Evolutionary conservation across 1,140 invertebrate genomes (phyloP).

Genomic region (Lysiphlebus fabarum): DNA sequence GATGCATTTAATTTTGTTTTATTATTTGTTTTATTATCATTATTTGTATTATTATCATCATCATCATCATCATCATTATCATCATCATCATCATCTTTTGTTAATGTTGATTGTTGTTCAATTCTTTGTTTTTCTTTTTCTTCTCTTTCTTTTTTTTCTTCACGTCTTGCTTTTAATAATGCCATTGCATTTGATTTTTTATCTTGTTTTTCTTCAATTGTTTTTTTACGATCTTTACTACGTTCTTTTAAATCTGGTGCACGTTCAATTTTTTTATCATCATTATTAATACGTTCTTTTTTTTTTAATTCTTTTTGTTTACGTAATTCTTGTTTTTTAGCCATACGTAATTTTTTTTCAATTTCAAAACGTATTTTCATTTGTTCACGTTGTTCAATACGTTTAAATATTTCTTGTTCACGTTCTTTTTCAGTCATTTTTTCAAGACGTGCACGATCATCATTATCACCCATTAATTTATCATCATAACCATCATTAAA

Average conservation of each 20-base stretch:
- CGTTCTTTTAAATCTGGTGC: conserved; percentile 72
- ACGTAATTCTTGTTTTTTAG: conserved; percentile 76
- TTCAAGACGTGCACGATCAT: conserved; percentile 83
- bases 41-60: conserved; percentile 58
- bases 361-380: conserved; percentile 96
- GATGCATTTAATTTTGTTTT: conserved; percentile 82
- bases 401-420: conserved; percentile 95
- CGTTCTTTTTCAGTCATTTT: conserved; percentile 95
- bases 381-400: conserved; percentile 89
- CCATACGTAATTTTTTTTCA: conserved; percentile 86
- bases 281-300: conserved; percentile 58
- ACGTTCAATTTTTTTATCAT: conserved; percentile 54
- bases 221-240: conserved; percentile 87
- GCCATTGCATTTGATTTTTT: conserved; percentile 91
- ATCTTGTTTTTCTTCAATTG: conserved; percentile 84
- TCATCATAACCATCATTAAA: conserved; percentile 90
- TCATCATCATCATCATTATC: conserved; percentile 56
- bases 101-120: conserved; percentile 56
- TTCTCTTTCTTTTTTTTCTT: conserved; percentile 75
- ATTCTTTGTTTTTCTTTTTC: conserved; percentile 61
- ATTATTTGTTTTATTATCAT: conserved; percentile 55
- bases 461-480: conserved; percentile 95
- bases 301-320: conserved; percentile 62
- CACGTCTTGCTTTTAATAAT: conserved; percentile 81
- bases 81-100: conserved; percentile 60